phyloP scores from a whole-genome alignment of 2,888 invertebrate species.

The Blastobasis adustella region DNA sequence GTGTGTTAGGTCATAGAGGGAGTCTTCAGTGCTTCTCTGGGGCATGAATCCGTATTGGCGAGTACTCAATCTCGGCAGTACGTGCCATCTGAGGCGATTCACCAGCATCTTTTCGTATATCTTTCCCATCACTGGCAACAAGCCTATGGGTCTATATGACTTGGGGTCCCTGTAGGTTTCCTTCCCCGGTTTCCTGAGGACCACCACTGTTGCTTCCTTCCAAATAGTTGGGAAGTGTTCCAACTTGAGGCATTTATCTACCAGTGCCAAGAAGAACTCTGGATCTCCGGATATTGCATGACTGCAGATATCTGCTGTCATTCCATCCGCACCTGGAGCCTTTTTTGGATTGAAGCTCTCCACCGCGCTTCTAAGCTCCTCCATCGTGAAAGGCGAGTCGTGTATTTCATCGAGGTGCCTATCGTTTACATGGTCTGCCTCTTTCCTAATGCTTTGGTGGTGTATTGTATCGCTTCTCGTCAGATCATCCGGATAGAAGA shows the following conservation, averaged over 20 bases:
- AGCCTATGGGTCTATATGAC: no score
- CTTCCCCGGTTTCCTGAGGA: no score
- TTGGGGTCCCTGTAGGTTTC: no score
- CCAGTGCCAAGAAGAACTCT: not conserved
- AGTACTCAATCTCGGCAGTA: no score
- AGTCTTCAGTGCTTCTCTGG: no score
- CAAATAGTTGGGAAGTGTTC: not conserved
- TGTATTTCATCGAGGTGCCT: not conserved
- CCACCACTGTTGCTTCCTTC: no score
- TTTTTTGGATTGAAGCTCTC: slow-evolving; percentile 11
- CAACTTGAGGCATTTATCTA: slow-evolving; percentile 3
- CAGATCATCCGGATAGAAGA: slow-evolving; percentile 4
- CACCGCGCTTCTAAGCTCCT: not conserved
- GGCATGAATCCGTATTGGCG: no score
- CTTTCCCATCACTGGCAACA: no score
- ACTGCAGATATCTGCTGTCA: slow-evolving; percentile 7
- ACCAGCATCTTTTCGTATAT: no score
- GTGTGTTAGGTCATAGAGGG: no score
- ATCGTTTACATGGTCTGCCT: not conserved
- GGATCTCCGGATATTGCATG: not conserved
- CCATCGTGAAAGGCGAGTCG: slow-evolving; percentile 12
- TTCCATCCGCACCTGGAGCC: slow-evolving; percentile 6
- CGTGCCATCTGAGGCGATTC: no score
- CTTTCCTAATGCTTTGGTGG: not conserved
- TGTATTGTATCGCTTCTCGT: slow-evolving; percentile 1